Percentiles rank a stretch among this genome's conserved stretches.
These are phyloP conservation scores for Sapayoa aenigma DNA, from an alignment of 2,113 vertebrate genomes.

Conservation along the genomic window DNA sequence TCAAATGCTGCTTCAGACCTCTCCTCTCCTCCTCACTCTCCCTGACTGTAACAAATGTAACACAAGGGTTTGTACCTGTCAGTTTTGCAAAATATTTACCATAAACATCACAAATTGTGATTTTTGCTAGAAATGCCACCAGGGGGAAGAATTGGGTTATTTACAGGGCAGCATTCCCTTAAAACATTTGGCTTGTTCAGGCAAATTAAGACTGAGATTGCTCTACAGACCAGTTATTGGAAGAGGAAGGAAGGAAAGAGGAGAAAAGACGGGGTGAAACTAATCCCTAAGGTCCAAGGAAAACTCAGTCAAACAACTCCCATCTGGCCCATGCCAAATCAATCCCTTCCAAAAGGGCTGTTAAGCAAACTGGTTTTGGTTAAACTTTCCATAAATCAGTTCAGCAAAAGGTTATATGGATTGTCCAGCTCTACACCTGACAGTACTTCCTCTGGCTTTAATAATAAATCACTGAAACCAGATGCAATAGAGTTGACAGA, in stretches of 20 bases:
- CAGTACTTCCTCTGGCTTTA: neutral
- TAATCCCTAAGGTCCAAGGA: neutral
- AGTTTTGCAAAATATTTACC: neutral
- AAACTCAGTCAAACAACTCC: neutral
- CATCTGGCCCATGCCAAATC: neutral
- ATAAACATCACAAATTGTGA: neutral
- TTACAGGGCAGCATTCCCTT: neutral
- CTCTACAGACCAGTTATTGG: neutral
- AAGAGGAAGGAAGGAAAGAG: neutral
- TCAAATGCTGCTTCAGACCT: neutral
- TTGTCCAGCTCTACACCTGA: neutral
- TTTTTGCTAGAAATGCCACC: slow-evolving; percentile 16
- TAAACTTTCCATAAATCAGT: neutral
- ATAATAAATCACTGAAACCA: neutral
- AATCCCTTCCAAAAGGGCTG: neutral
- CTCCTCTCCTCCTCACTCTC: neutral
- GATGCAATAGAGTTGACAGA: neutral
- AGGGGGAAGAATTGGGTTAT: slow-evolving; percentile 32
- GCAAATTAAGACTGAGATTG: neutral
- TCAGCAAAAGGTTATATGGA: neutral
- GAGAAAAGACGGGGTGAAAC: neutral
- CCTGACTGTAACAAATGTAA: neutral
- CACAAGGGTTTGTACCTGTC: neutral
- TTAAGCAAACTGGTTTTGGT: neutral
- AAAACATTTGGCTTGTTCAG: neutral